Conservation (phyloP, 2,797 vertebrate species). For the Iguana delicatissima region DNA sequence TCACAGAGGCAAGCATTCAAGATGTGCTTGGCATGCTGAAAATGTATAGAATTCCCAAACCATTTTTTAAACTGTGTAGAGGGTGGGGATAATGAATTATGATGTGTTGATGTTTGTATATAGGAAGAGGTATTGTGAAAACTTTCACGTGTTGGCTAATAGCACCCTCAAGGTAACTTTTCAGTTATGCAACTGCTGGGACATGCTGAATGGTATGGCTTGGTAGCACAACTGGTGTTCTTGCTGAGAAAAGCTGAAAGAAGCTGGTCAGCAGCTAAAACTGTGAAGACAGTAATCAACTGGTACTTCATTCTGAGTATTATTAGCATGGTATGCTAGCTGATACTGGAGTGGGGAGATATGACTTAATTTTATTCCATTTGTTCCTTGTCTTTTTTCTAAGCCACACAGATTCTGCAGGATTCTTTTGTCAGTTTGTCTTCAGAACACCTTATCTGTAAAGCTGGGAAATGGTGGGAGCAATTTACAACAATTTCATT, state of each 20-base stretch:
- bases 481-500: neutral
- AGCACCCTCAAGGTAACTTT: slow-evolving; percentile 58
- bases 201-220: slow-evolving; percentile 58
- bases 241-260: slow-evolving; percentile 51
- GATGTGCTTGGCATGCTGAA: neutral
- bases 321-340: neutral
- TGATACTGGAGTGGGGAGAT: neutral
- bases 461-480: neutral
- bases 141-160: slow-evolving; percentile 56
- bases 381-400: neutral
- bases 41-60: neutral
- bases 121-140: slow-evolving; percentile 51
- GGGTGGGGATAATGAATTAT: slow-evolving; percentile 38
- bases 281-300: neutral
- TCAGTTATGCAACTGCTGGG: slow-evolving; percentile 51
- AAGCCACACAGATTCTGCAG: too few species aligned
- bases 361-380: neutral
- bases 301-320: neutral
- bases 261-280: slow-evolving; percentile 58
- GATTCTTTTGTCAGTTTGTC: neutral
- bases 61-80: slow-evolving; percentile 19
- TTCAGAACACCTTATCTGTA: neutral
- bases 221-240: slow-evolving; percentile 52
- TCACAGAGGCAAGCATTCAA: neutral
- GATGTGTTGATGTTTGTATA: neutral